Evolutionary conservation across 2,797 vertebrate species (phyloP), one percentile per base, ranked within the genome.

Genomic region (Heteromormyrus szaboi): DNA sequence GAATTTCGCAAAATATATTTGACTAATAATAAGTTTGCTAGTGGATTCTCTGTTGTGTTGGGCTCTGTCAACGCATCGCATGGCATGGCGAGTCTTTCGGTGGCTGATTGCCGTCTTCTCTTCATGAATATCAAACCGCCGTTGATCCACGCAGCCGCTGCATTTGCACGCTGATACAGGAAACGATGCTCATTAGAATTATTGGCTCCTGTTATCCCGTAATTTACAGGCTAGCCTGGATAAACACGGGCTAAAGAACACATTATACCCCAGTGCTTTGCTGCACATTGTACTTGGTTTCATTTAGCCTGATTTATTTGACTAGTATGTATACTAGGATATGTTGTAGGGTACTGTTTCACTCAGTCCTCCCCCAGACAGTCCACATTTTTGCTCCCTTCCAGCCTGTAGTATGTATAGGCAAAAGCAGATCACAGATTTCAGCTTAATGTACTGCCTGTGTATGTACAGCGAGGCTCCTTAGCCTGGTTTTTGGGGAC

Each of bases 161-260:
- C 22, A 62, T 83, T 89, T 62, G 41, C 86, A 89, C 62, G 54
- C 53, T 14, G 85, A 44, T 59, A 19, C 11, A 25, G 48, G 29
- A 87, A 87, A 76, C 33, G 5, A 86, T 68, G 56, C 83, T 89
- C 81, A 68, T 72, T 85, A 85, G 81, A 85, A 85, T 85, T 56
- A 53, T 65, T 51, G 65, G 44, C 81, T 11, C 1, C 37, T 65
- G 12, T 65, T 89, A 41, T 44, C 88, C 46, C 33, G 46, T 68
- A 50, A 68, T 62, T 50, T 62, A 11, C 29, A 41, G 5, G n/a
- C 54, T 37, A 14, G 37, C 7, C 2, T 9, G 79, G 54, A 33
- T 83, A 46, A 59, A 88, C 22, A 12, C 8, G 4, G 12, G 41
- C 79, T 85, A 85, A 85, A 54, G 65, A 9, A 41, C 41, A 1